These are phyloP conservation scores for Rhagonycha lutea DNA, from an alignment of 2,888 invertebrate species.

Conservation along the genomic window DNA sequence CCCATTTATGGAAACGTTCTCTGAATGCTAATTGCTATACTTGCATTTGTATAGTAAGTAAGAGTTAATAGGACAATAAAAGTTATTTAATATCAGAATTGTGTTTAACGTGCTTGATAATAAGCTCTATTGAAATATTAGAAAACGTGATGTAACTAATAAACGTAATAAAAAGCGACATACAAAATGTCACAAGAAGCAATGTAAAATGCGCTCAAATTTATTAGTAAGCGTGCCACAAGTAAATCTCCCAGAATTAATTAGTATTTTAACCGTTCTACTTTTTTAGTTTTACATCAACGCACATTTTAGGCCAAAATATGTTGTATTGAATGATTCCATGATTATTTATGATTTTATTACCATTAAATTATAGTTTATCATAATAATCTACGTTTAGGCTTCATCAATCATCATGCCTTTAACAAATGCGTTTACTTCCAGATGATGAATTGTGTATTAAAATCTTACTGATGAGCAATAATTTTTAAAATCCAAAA, in stretches of 20 bases:
- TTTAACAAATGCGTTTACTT: conserved; percentile 1
- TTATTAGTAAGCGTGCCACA: background rate
- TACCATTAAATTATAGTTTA: background rate
- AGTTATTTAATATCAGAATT: background rate
- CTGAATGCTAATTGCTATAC: background rate
- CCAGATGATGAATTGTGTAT: background rate
- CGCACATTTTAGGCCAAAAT: background rate
- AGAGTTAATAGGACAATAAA: background rate
- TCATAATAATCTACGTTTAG: background rate
- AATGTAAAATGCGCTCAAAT: background rate
- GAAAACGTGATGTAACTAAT: background rate
- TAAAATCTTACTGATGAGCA: background rate
- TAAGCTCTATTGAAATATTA: background rate
- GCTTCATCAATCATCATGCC: background rate
- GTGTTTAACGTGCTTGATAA: background rate
- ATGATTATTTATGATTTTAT: background rate
- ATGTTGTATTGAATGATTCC: background rate
- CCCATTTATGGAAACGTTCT: background rate
- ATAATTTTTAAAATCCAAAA: background rate
- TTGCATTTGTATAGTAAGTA: background rate
- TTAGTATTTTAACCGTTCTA: background rate
- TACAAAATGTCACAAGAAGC: background rate
- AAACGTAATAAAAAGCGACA: background rate
- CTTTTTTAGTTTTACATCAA: background rate
- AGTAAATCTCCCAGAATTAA: background rate